Evolutionary conservation across 2,113 vertebrate genomes (phyloP), one percentile per base, ranked within the genome.

Genomic region (Axis porcinus): DNA sequence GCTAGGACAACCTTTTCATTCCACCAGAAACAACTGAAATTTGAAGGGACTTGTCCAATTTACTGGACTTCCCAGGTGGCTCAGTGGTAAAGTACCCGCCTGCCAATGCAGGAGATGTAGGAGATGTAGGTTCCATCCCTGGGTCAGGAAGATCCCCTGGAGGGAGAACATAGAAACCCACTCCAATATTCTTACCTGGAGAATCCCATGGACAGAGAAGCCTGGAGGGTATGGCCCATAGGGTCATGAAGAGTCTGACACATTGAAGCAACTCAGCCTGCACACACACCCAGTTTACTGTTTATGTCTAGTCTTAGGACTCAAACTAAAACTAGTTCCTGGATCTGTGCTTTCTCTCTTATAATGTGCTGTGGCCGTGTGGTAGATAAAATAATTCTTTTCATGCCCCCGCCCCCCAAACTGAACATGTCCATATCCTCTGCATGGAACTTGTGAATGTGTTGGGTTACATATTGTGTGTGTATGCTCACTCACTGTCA

Each of bases 321-420:
- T 93, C 58, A 95, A 57, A 92, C 43, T 86, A 96, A 86, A 96
- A 47, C 15, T 82, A 19, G 64, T 97, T 45, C 28, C 54, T 70
- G 40, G 40, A 74, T 55, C 76, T 95, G 45, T 9, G 54, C 9
- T 67, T 90, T 95, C 76, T 70, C 43, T 45, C 45, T 86, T 25
- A 16, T 64, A 85, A 62, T 82, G 30, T 33, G 28, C 33, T 54
- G 0, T 30, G 58, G 36, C 16, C 10, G 3, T 40, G 70, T 78
- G 74, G 54, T 86, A 79, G 50, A n/a, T 45, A 86, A 47, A 89
- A 64, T 60, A 74, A 52, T 74, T 82, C n/a, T 76, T 93, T 54
- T 92, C 4, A 9, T 30, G 7, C 6, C 52, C 43, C 5, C 2
- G 43, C 5, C 23, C 55, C 28, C 47, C 6, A 58, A 76, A 27